Evolutionary conservation across 2,113 vertebrate genomes (phyloP).

Genomic region (Hyla sarda): DNA sequence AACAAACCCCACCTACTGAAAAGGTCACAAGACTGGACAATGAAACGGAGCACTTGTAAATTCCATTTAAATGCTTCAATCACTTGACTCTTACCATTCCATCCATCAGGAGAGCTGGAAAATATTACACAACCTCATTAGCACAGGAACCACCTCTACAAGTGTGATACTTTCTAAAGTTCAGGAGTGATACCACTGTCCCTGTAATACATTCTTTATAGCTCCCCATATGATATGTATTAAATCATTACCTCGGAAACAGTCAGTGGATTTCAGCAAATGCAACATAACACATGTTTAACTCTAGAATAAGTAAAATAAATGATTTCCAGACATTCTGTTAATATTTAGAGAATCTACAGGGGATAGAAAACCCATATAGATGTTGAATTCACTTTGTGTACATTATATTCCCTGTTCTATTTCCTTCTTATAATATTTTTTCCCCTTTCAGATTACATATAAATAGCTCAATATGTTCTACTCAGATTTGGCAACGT

Average conservation of each 20-base stretch:
- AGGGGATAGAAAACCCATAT: slow-evolving; percentile 9
- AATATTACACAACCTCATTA: neutral
- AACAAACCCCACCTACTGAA: slow-evolving; percentile 40
- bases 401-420: neutral
- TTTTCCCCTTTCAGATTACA: neutral
- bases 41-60: slow-evolving; percentile 33
- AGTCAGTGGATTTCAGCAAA: slow-evolving; percentile 21
- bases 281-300: slow-evolving; percentile 32
- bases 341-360: slow-evolving; percentile 23
- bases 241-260: slow-evolving; percentile 15
- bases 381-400: neutral
- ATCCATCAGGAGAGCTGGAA: neutral
- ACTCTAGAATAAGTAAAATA: slow-evolving; percentile 26
- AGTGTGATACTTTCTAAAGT: neutral
- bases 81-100: slow-evolving; percentile 14
- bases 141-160: slow-evolving; percentile 4
- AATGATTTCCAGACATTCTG: slow-evolving; percentile 30
- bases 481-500: neutral
- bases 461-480: slow-evolving; percentile 29
- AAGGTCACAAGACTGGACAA: slow-evolving; percentile 33
- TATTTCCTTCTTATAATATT: neutral
- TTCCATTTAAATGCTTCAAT: neutral
- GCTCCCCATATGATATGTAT: slow-evolving; percentile 15
- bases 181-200: neutral
- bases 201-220: slow-evolving; percentile 24